These are phyloP conservation scores for Rhynchophorus ferrugineus DNA, from an alignment of 1,140 invertebrate species.

Conservation along the genomic window DNA sequence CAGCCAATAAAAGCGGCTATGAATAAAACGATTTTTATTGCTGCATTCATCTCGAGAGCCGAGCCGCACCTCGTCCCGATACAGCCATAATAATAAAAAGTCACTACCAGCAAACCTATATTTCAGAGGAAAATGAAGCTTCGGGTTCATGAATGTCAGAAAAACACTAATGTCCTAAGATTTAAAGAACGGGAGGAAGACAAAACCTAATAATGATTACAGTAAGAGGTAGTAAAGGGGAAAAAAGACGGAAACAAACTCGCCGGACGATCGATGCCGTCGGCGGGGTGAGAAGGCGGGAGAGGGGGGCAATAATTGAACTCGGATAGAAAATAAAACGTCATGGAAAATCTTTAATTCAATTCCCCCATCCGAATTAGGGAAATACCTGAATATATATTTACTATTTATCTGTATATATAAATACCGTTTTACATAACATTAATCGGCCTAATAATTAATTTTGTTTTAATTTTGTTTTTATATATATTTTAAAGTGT, in stretches of 20 bases:
- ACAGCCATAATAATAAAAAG: neutral
- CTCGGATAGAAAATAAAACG: too few relatives aligned
- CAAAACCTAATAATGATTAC: neutral
- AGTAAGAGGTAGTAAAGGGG: neutral
- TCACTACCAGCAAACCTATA: neutral
- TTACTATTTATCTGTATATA: too few relatives aligned
- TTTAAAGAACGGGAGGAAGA: neutral
- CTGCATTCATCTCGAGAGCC: neutral
- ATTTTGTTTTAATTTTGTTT: too few relatives aligned
- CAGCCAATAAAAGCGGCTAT: neutral
- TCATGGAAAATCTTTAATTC: too few relatives aligned
- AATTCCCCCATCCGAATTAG: too few relatives aligned
- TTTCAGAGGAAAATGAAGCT: neutral
- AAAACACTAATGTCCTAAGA: neutral
- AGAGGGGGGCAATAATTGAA: too few relatives aligned
- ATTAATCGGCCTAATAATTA: too few relatives aligned
- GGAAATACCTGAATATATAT: too few relatives aligned
- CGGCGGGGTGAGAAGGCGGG: too few relatives aligned
- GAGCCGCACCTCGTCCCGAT: neutral
- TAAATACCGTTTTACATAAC: too few relatives aligned
- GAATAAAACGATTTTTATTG: neutral
- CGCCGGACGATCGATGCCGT: neutral
- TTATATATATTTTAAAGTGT: too few relatives aligned
- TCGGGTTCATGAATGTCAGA: neutral
- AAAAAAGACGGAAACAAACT: neutral